Evolutionary conservation across 1,140 invertebrate species (phyloP), one percentile per base, ranked within the genome.

Genomic region (Chrysomallon squamiferum): DNA sequence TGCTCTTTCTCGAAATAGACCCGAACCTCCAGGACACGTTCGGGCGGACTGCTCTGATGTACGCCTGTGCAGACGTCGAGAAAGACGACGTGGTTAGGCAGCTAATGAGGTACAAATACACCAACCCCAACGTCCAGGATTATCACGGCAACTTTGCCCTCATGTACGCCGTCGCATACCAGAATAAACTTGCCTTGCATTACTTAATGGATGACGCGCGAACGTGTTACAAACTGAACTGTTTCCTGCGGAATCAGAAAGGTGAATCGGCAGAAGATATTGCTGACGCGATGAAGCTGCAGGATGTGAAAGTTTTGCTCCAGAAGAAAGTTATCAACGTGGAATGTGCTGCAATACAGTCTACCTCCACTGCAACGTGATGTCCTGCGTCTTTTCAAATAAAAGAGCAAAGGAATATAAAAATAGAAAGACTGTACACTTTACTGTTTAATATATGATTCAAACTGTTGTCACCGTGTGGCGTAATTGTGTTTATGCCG

Each of bases 31-130:
- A 54, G 50, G 50, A 54, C 22, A 30, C 25, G 22, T 54, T 27
- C 25, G 50, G 50, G 25, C 50, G 50, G 18, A 27, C 50, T 27
- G 50, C 50, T 54, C 50, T 54, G 18, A 54, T 54, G 50, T 54
- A 54, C 25, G 50, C 50, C n/a, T 54, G 50, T 22, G 50, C 50
- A 20, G 50, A 54, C 50, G 22, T 25, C 29, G 22, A 54, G 18
- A 54, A 54, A 27, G 50, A 54, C 25, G 50, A 54, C 50, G 50
- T 30, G 4, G 50, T 54, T 25, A 25, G 50, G 18, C 50, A 54
- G 22, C 50, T 54, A 30, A 54, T 54, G 29, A 54, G 50, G 25
- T 30, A 27, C 13, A 25, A 15, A 27, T 27, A 25, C 22, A 20
- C 18, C 29, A 22, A 54, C 13, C 50, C 50, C 18, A 54, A 54